Conservation (phyloP, 2,113 vertebrate genomes). For the Tichodroma muraria region DNA sequence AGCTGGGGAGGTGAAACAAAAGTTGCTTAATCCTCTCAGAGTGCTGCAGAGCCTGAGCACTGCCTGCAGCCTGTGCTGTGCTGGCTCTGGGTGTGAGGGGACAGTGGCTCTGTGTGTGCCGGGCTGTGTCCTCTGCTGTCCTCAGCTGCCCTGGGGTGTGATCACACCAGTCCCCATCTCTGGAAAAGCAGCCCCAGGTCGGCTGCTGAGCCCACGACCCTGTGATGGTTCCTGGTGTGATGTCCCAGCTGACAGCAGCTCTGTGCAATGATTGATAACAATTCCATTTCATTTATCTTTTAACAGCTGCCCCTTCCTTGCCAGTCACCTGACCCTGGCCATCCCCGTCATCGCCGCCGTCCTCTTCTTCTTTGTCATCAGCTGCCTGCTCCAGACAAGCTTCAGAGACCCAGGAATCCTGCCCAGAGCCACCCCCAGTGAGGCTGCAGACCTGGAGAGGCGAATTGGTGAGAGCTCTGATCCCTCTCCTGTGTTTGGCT, state of each 20-base stretch:
- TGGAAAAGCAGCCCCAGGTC: not conserved
- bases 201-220: not conserved
- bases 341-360: constrained; percentile 88
- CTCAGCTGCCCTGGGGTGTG: not conserved
- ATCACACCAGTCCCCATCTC: fast-evolving
- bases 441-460: constrained; percentile 89
- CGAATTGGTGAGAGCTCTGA: constrained; percentile 83
- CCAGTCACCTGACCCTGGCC: constrained; percentile 82
- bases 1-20: constrained; percentile 15
- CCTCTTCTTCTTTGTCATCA: constrained; percentile 89
- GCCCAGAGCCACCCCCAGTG: constrained; percentile 88
- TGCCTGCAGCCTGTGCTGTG: not conserved
- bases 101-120: not conserved
- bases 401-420: constrained; percentile 94
- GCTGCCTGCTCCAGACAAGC: constrained; percentile 89
- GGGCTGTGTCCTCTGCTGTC: not conserved
- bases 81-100: not conserved
- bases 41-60: not conserved
- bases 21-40: constrained; percentile 45
- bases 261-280: not conserved
- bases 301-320: constrained; percentile 89
- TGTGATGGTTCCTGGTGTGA: fast-evolving
- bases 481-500: not conserved
- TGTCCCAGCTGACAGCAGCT: not conserved
- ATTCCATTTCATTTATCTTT: not conserved